Evolutionary conservation across 2,888 invertebrate species (phyloP).

Genomic region (Harpalus rubripes): DNA sequence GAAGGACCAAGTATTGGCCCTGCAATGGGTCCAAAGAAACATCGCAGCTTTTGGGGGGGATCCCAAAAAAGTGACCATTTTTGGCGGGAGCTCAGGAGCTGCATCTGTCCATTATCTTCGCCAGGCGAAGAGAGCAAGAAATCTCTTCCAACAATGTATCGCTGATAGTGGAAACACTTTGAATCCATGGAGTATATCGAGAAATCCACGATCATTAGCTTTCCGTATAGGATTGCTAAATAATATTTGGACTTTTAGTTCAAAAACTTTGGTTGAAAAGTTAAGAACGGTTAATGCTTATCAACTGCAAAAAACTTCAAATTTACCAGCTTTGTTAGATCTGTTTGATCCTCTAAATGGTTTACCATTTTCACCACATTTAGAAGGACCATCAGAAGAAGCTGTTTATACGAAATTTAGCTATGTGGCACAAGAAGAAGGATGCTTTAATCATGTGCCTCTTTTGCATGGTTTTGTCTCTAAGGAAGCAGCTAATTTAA

Average conservation of each 20-base stretch:
- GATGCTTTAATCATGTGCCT: conserved; percentile 8
- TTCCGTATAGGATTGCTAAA: conserved; percentile 20
- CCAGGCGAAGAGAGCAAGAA: neutral
- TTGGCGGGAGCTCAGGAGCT: conserved; percentile 48
- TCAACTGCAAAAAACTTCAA: neutral
- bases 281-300: conserved; percentile 32
- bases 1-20: conserved; percentile 50
- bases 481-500: conserved; percentile 8
- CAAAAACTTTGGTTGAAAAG: conserved; percentile 11
- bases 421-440: neutral
- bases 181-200: conserved; percentile 9
- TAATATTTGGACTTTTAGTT: conserved; percentile 14
- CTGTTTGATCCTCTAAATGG: conserved; percentile 47
- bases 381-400: neutral
- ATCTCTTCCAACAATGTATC: conserved; percentile 18
- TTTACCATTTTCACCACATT: conserved; percentile 18
- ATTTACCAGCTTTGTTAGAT: conserved; percentile 2
- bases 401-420: conserved; percentile 8
- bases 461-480: conserved; percentile 29
- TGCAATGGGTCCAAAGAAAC: conserved; percentile 42
- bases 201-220: conserved; percentile 12
- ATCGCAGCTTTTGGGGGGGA: conserved; percentile 35
- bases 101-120: conserved; percentile 37
- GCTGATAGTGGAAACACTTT: conserved; percentile 19
- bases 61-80: conserved; percentile 24